These are phyloP conservation scores for Enhydra lutris DNA, from an alignment of 2,113 vertebrate species.

Conservation along the genomic window DNA sequence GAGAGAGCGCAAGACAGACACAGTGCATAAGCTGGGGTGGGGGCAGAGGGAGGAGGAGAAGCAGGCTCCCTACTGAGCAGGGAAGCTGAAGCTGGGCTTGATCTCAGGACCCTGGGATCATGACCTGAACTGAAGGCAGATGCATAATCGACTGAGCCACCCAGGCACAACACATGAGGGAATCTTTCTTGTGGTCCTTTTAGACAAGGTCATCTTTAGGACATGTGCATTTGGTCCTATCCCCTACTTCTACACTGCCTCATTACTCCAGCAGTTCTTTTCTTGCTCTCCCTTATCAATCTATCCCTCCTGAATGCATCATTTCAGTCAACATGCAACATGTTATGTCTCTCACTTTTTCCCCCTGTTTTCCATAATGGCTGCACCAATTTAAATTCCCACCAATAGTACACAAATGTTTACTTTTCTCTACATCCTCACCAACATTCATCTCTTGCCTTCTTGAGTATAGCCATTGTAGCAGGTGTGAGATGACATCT, in stretches of 20 bases:
- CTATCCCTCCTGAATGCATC: background rate
- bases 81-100: no score
- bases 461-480: background rate
- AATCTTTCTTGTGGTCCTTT: background rate
- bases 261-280: background rate
- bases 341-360: background rate
- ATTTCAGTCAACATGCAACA: background rate
- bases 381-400: background rate
- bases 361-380: background rate
- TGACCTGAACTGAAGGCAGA: no score
- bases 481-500: background rate
- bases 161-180: no score
- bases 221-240: background rate
- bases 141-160: no score
- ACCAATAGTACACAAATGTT: background rate
- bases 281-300: background rate
- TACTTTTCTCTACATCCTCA: background rate
- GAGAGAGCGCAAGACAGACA: no score
- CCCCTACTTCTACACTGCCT: background rate
- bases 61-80: no score
- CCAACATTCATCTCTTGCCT: background rate
- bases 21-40: no score
- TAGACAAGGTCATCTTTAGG: background rate
- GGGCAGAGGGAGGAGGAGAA: no score
- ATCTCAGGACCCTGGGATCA: no score